Conservation (phyloP, 2,888 invertebrate genomes). For the Mimas tiliae region DNA sequence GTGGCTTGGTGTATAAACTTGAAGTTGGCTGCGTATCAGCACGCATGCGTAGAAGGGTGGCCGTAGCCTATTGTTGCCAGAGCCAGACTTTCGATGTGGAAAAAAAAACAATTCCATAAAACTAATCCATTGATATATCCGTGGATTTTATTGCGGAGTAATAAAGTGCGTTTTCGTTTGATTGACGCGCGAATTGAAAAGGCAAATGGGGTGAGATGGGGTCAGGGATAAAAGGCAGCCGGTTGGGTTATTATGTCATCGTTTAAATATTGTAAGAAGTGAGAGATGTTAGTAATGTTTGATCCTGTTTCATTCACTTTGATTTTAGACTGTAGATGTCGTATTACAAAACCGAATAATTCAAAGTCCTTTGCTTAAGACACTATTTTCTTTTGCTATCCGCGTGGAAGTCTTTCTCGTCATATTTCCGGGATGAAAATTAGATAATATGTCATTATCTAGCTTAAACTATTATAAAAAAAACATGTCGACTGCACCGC, state of each 20-base stretch:
- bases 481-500: too few species aligned
- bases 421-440: too few species aligned
- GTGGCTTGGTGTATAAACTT: slow-evolving; percentile 69
- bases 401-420: too few species aligned
- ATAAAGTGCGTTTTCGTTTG: slow-evolving; percentile 59
- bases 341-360: too few species aligned
- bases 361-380: not conserved
- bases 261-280: slow-evolving; percentile 43
- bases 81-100: slow-evolving; percentile 67
- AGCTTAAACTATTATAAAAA: too few species aligned
- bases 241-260: slow-evolving; percentile 68
- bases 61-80: slow-evolving; percentile 74
- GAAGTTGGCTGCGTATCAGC: slow-evolving; percentile 59
- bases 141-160: slow-evolving; percentile 47
- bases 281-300: slow-evolving; percentile 17
- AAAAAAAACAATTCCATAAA: slow-evolving; percentile 48
- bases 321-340: not conserved
- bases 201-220: slow-evolving; percentile 30
- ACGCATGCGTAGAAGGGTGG: slow-evolving; percentile 78
- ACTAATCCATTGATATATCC: slow-evolving; percentile 46
- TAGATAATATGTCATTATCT: too few species aligned
- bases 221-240: slow-evolving; percentile 41
- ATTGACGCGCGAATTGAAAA: slow-evolving; percentile 39
- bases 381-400: not conserved
- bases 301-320: slow-evolving; percentile 1